Conservation (phyloP, 2,113 vertebrate genomes). For the Xiphias gladius region DNA sequence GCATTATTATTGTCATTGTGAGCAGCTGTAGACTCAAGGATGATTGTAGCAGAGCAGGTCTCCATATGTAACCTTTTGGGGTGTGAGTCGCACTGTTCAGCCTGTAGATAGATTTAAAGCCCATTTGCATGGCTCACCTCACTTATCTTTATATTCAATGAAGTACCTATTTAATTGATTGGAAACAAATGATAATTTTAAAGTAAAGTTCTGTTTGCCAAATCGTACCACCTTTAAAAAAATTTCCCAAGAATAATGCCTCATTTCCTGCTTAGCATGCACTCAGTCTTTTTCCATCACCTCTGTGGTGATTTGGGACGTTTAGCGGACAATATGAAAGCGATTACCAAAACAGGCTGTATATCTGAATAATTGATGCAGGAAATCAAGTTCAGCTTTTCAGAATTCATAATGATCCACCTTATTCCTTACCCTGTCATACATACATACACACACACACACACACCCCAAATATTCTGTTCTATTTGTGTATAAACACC, state of each 20-base stretch:
- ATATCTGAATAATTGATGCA: conserved; percentile 82
- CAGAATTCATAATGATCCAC: conserved; percentile 67
- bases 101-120: background rate
- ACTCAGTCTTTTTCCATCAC: conserved; percentile 44
- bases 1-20: background rate
- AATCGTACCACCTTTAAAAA: background rate
- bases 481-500: conserved; percentile 57
- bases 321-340: conserved; percentile 74
- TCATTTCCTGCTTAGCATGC: conserved; percentile 70
- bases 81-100: background rate
- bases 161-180: background rate
- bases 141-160: background rate
- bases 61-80: background rate
- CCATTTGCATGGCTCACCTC: background rate
- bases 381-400: conserved; percentile 76
- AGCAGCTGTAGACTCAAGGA: background rate
- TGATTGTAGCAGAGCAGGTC: background rate
- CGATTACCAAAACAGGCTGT: conserved; percentile 78
- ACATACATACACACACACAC: background rate
- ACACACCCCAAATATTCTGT: conserved; percentile 28
- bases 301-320: conserved; percentile 70
- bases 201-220: conserved; percentile 18
- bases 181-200: background rate
- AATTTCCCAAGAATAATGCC: conserved; percentile 37
- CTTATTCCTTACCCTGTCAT: conserved; percentile 30